phyloP scores from a whole-genome alignment of 2,888 invertebrate genomes.

The Athalia rosae region DNA sequence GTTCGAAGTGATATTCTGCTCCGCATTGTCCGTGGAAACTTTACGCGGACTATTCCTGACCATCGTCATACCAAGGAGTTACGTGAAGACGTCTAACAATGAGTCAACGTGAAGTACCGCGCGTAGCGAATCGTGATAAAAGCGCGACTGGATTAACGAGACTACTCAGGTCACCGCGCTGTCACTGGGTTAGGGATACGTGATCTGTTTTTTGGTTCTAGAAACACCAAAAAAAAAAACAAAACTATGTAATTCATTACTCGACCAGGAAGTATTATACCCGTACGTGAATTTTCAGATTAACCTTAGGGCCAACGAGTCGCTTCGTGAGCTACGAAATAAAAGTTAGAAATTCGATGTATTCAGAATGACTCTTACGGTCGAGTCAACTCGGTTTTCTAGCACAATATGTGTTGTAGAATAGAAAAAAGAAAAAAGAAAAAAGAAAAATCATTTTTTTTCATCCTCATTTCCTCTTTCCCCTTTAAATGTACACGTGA shows the following conservation, averaged over 20 bases:
- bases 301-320: neutral
- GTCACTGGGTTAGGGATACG: neutral
- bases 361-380: conserved; percentile 4
- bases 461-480: neutral
- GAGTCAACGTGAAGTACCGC: neutral
- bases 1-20: conserved; percentile 27
- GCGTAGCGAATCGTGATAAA: neutral
- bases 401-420: conserved; percentile 6
- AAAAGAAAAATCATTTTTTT: neutral
- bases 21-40: conserved; percentile 22
- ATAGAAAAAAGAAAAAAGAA: too few relatives aligned
- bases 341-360: conserved; percentile 4
- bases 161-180: conserved; percentile 6
- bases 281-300: neutral
- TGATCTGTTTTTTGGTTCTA: neutral
- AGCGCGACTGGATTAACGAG: neutral
- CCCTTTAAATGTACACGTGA: conserved; percentile 52
- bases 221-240: conserved; percentile 22
- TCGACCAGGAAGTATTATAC: neutral
- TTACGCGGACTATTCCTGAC: conserved; percentile 17
- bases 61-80: neutral
- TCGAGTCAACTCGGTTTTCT: conserved; percentile 7
- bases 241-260: conserved; percentile 2
- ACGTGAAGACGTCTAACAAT: conserved; percentile 13
- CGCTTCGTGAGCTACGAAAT: neutral